Conservation (phyloP, 2,797 vertebrate species). For the Lates japonicus region DNA sequence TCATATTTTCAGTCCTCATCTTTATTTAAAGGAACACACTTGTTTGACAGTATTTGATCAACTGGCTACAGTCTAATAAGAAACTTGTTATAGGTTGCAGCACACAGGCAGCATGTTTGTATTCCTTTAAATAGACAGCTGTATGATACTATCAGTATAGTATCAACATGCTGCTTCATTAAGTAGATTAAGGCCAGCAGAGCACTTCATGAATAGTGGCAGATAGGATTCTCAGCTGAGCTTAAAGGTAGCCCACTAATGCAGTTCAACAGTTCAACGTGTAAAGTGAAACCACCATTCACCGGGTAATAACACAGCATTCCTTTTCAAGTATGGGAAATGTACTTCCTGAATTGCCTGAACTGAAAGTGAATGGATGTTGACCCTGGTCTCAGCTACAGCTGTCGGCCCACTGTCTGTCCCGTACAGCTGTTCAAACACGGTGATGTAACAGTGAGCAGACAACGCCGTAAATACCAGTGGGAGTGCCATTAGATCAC, state of each 20-base stretch:
- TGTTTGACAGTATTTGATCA: no score
- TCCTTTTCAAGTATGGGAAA: conserved; percentile 27
- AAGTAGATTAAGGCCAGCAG: conserved; percentile 4
- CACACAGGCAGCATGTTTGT: not conserved
- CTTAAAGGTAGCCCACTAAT: not conserved
- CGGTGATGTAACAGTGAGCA: conserved; percentile 39
- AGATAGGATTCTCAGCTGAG: not conserved
- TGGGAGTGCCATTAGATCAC: conserved; percentile 41
- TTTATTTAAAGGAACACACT: no score
- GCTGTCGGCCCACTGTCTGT: conserved; percentile 62
- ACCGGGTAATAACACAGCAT: conserved; percentile 7
- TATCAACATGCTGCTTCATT: not conserved
- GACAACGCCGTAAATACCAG: conserved; percentile 60
- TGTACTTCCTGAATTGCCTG: conserved; percentile 50
- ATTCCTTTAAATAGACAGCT: no score
- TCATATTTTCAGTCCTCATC: no score
- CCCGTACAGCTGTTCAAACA: conserved; percentile 81
- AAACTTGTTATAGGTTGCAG: not conserved
- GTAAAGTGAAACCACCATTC: conserved; percentile 24
- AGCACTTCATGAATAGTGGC: not conserved
- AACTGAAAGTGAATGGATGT: conserved; percentile 53
- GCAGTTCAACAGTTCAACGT: not conserved
- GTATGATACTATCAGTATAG: not conserved
- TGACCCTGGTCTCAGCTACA: conserved; percentile 65
- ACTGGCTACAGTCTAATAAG: not conserved